Conservation (phyloP, 30 jellyfish, hydroid and myxozoan genomes). For the Phacellophora camtschatica region DNA sequence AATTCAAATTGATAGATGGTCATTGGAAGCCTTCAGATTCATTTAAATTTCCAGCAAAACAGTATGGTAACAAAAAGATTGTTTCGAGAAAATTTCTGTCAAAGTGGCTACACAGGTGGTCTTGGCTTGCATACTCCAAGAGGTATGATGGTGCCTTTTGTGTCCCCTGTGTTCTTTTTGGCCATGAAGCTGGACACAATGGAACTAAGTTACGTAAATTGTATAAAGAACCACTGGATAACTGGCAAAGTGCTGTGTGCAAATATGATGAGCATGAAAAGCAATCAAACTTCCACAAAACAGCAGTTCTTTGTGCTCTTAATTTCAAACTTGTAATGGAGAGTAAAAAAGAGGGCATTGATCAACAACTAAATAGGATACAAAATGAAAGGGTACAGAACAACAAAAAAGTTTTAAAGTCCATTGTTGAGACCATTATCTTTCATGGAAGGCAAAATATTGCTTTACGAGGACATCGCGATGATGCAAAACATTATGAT, state of each 20-base stretch:
- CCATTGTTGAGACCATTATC: slow-evolving; percentile 34
- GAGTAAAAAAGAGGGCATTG: slow-evolving; percentile 2
- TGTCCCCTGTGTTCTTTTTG: slow-evolving; percentile 46
- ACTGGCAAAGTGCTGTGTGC: slow-evolving; percentile 17
- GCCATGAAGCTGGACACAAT: neutral
- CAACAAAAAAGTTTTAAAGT: neutral
- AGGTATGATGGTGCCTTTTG: slow-evolving; percentile 44
- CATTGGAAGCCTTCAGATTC: neutral
- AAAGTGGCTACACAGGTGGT: neutral
- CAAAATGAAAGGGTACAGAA: neutral
- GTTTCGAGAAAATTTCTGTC: neutral
- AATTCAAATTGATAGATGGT: neutral
- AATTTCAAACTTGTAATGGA: neutral
- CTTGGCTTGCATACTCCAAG: slow-evolving; percentile 11
- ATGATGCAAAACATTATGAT: neutral
- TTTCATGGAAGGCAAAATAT: slow-evolving; percentile 23
- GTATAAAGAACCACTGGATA: slow-evolving; percentile 1
- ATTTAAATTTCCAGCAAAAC: neutral
- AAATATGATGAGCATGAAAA: neutral
- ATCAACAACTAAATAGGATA: neutral
- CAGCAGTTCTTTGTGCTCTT: neutral
- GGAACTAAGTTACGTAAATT: neutral
- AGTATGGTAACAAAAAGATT: neutral
- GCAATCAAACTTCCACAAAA: neutral
- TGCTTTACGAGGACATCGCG: slow-evolving; percentile 34